Conservation (phyloP, 2,113 vertebrate genomes). For the Beaufortia kweichowensis region DNA sequence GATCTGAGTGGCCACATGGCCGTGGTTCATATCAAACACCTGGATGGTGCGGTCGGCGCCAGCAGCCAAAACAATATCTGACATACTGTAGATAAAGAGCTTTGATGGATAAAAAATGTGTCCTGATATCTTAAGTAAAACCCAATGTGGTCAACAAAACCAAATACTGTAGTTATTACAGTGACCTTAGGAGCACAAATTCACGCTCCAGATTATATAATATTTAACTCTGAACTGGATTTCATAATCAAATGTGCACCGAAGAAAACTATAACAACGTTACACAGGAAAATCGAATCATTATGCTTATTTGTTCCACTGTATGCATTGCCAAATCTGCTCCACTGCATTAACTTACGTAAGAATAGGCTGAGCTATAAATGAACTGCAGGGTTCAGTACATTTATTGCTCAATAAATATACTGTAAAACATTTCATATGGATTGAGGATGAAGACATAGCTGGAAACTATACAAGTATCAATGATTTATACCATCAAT, state of each 20-base stretch:
- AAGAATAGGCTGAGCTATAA: conserved; percentile 36
- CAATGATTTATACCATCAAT: conserved; percentile 59
- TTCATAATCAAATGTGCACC: not conserved
- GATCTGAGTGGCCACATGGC: conserved; percentile 70
- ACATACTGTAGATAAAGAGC: conserved; percentile 52
- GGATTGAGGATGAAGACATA: conserved; percentile 61
- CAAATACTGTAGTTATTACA: not conserved
- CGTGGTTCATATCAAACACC: conserved; percentile 84
- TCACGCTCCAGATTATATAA: not conserved
- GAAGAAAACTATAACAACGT: conserved; percentile 9
- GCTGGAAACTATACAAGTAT: conserved; percentile 58
- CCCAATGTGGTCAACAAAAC: not conserved
- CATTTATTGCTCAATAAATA: conserved; percentile 63
- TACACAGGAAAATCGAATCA: conserved; percentile 31
- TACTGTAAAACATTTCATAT: conserved; percentile 59
- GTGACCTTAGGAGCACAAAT: not conserved
- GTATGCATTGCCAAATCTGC: conserved; percentile 10
- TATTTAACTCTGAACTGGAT: not conserved
- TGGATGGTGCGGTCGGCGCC: conserved; percentile 79
- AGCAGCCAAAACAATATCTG: conserved; percentile 82
- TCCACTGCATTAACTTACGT: conserved; percentile 24
- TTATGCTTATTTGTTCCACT: conserved; percentile 42
- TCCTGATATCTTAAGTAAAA: not conserved
- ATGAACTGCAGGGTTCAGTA: conserved; percentile 22
- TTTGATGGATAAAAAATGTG: not conserved